Conservation (phyloP, 2,113 vertebrate genomes). For the Rhynchomys soricoides region DNA sequence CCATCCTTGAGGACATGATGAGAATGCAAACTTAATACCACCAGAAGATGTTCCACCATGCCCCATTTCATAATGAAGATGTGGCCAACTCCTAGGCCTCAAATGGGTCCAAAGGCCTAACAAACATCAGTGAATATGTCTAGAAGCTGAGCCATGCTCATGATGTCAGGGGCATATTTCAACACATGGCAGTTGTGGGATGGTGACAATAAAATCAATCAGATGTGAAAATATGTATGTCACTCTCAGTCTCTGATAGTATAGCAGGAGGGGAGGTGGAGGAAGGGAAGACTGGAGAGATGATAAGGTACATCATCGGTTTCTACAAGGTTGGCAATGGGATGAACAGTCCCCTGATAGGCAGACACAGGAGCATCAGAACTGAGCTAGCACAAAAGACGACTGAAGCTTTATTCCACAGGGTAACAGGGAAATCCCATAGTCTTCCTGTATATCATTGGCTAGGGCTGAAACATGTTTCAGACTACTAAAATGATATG, state of each 20-base stretch:
- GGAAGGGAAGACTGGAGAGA: too few relatives aligned
- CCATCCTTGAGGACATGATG: accelerated
- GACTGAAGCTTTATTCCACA: too few relatives aligned
- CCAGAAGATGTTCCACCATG: accelerated
- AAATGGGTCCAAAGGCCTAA: neutral
- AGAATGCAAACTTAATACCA: accelerated
- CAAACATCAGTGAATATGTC: neutral
- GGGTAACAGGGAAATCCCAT: too few relatives aligned
- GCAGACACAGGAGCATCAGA: too few relatives aligned
- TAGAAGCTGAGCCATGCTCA: neutral
- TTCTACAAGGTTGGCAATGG: too few relatives aligned
- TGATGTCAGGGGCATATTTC: accelerated
- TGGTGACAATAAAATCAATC: neutral
- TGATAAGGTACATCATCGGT: too few relatives aligned
- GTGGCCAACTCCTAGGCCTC: neutral
- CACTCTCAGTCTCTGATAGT: neutral
- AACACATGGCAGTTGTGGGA: neutral
- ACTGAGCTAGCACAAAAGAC: too few relatives aligned
- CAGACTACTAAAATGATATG: neutral
- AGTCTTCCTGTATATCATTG: too few relatives aligned
- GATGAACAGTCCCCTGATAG: too few relatives aligned
- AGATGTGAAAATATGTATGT: neutral
- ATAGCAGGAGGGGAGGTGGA: neutral
- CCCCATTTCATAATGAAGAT: accelerated
- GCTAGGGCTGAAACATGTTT: too few relatives aligned